Percentiles rank a stretch among this genome's conserved stretches.
Evolutionary conservation across 2,888 invertebrate species (phyloP).

Genomic region (Allygus modestus): DNA sequence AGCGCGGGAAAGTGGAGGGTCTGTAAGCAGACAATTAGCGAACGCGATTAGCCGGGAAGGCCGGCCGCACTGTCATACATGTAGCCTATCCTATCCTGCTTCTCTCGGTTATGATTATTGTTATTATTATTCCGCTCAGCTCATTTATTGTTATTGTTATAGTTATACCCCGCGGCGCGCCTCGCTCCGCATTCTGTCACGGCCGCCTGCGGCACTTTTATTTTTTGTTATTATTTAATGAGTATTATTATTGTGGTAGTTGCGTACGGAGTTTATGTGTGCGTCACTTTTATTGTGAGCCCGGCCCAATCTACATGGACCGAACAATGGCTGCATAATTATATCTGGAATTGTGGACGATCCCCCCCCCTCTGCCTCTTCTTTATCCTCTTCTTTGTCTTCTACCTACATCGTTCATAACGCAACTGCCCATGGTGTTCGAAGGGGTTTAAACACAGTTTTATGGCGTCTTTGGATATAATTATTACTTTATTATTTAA

Average conservation of each 20-base stretch:
- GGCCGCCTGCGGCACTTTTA: constrained; percentile 52
- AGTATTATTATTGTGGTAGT: constrained; percentile 62
- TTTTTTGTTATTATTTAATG: constrained; percentile 63
- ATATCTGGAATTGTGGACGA: constrained; percentile 59
- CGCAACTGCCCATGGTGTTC: no score
- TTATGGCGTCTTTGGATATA: no score
- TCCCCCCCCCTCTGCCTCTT: constrained; percentile 63
- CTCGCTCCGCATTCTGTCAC: constrained; percentile 65
- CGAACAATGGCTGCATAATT: constrained; percentile 56
- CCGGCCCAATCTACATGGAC: constrained; percentile 53
- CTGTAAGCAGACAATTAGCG: constrained; percentile 51
- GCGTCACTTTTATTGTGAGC: constrained; percentile 61
- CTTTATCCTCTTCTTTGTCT: constrained; percentile 52
- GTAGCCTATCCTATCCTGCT: constrained; percentile 38
- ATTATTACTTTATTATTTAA: no score
- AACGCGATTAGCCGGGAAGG: constrained; percentile 30
- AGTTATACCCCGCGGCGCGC: constrained; percentile 63
- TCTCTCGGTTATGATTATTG: constrained; percentile 68
- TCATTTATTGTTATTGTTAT: constrained; percentile 70
- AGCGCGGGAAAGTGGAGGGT: constrained; percentile 37
- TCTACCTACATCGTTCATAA: neutral
- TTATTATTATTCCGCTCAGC: constrained; percentile 67
- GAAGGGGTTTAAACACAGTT: no score
- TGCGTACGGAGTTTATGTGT: constrained; percentile 38
- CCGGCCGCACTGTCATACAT: constrained; percentile 48